phyloP scores from a whole-genome alignment of 2,113 vertebrate genomes.

The Petaurus breviceps region DNA sequence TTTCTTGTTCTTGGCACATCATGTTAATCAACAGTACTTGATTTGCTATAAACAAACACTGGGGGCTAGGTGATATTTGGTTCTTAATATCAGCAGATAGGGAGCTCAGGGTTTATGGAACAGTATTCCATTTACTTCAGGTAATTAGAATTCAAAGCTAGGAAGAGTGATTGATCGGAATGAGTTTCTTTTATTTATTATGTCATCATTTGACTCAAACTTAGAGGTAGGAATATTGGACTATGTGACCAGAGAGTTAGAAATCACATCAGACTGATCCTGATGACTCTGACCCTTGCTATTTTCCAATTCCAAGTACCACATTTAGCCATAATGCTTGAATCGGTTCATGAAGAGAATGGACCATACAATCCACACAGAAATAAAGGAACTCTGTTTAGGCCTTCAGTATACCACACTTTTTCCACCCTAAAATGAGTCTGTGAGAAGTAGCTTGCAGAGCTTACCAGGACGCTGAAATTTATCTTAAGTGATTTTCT shows the following conservation, averaged over 20 bases:
- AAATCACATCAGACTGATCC: neutral
- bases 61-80: neutral
- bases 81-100: neutral
- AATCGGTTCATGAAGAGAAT: neutral
- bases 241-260: neutral
- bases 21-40: constrained; percentile 10
- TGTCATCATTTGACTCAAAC: neutral
- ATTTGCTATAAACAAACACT: neutral
- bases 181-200: neutral
- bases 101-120: neutral
- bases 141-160: neutral
- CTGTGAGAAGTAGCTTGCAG: neutral
- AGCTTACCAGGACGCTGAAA: neutral
- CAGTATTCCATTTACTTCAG: neutral
- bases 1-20: neutral
- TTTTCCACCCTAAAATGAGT: neutral
- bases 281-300: neutral
- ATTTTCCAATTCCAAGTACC: neutral
- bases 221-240: neutral
- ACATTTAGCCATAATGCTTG: neutral
- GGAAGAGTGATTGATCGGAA: neutral
- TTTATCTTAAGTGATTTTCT: neutral
- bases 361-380: neutral
- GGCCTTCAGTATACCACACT: neutral
- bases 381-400: neutral